Base-by-base conservation (phyloP, 2,888 invertebrate genomes). In the Coronaproctus castanopsis region DNA sequence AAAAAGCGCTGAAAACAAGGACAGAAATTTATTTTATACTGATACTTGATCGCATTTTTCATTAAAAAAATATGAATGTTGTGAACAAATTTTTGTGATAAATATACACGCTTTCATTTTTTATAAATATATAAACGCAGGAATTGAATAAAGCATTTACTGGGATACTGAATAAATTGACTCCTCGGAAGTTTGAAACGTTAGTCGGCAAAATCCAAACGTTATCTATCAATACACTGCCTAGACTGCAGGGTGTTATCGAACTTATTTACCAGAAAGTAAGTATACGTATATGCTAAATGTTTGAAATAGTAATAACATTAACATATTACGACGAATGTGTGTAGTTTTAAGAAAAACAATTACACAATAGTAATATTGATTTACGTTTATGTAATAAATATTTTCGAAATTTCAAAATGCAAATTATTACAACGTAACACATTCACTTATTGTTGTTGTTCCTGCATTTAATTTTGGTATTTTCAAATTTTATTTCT, bases 191-290 rank as follows among this genome's bases (percentile, higher is more conserved):
- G 70, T 92, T 92, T 70, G 80, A 84, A 58, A 85, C 83, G 1
- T 75, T 96, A 60, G 76, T 91, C 21, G 79, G 80, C 36, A 87
- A 85, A 76, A 83, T 93, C 24, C 78, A 82, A 63, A 73, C 76
- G 18, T 74, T 93, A 24, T 78, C 83, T 63, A 89, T 95, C 59
- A 83, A 89, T 70, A 86, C 83, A 2, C 79, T 80, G 60, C 82
- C 82, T 58, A 80, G 87, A 66, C 76, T 95, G 58, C 80, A 82
- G 67, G 85, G 85, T 65, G 87, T 91, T 19, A 91, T 93, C 67
- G 81, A 87, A 68, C 77, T 95, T 62, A 87, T 95, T 2, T 95
- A 95, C 71, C 90, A 93, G 70, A 96, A 96, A 75, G 87, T 78
- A 67, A 66, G 62, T 59, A 60, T 18, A 22, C 36, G n/a, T n/a